These are phyloP conservation scores for Heliocidaris tuberculata DNA, from an alignment of 35 echinoderm and acorn worm genomes.

Conservation along the genomic window DNA sequence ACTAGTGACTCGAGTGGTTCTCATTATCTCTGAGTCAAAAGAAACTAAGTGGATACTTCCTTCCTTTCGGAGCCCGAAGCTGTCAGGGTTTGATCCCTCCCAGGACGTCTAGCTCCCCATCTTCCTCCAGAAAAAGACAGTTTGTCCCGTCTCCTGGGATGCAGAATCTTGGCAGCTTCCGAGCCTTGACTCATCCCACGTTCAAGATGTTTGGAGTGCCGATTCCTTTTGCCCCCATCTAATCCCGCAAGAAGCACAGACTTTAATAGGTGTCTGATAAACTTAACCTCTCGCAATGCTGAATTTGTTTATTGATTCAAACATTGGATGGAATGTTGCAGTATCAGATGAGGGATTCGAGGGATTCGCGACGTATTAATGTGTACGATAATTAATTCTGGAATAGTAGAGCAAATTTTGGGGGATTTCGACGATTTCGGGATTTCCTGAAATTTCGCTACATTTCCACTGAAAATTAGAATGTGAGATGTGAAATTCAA, in stretches of 20 bases:
- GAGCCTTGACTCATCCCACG: slow-evolving; percentile 32
- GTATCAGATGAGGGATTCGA: no score
- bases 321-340: neutral
- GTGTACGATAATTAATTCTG: neutral
- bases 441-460: neutral
- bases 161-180: slow-evolving; percentile 21
- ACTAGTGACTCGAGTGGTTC: neutral
- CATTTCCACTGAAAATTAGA: neutral
- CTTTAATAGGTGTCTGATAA: neutral
- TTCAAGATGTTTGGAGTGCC: neutral
- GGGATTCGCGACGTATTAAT: no score
- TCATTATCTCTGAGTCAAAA: slow-evolving; percentile 51
- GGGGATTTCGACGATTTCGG: neutral
- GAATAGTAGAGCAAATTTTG: neutral
- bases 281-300: neutral
- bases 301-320: neutral
- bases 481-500: no score
- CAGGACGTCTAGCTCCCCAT: neutral
- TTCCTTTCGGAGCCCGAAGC: slow-evolving; percentile 35
- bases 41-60: slow-evolving; percentile 44
- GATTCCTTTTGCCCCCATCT: neutral
- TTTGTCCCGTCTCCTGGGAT: neutral
- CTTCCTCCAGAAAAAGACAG: slow-evolving; percentile 12
- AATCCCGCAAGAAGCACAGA: neutral
- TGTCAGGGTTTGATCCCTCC: slow-evolving; percentile 27